A percentile compares a stretch with the other conserved stretches of the same genome.
phyloP scores from a whole-genome alignment of 2,113 vertebrate species.

The Grammomys surdaster region DNA sequence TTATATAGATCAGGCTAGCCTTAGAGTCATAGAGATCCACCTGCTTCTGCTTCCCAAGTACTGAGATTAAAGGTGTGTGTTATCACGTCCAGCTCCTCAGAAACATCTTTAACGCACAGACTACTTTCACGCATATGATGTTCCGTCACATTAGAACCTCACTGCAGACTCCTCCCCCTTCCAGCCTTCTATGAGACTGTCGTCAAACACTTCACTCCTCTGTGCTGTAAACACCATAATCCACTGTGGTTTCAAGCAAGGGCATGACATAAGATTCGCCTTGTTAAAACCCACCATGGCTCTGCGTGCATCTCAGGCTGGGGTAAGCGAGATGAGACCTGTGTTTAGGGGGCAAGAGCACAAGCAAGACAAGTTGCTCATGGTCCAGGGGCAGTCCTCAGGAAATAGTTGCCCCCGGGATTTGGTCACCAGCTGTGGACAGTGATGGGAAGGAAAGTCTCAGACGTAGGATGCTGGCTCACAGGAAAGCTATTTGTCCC shows the following conservation, averaged over 20 bases:
- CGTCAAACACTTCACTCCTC: not conserved
- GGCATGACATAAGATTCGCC: not conserved
- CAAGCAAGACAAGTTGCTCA: not conserved
- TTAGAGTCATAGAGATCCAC: not conserved
- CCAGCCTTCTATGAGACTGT: not conserved
- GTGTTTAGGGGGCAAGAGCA: not conserved
- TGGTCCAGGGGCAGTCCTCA: not conserved
- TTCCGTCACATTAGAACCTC: not conserved
- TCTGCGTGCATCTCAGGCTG: not conserved
- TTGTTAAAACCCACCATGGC: not conserved
- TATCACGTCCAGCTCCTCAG: not conserved
- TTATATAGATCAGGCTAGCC: not conserved
- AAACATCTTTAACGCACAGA: not conserved
- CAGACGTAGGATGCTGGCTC: not conserved
- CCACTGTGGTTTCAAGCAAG: not conserved
- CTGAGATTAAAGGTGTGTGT: not conserved
- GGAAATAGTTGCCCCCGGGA: not conserved
- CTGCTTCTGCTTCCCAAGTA: not conserved
- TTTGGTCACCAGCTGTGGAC: not conserved
- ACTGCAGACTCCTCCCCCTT: not conserved
- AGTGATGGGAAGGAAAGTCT: not conserved
- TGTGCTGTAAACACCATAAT: not conserved
- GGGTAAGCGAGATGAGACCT: not conserved
- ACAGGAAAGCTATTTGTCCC: not conserved
- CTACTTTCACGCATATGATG: not conserved